phyloP scores from a whole-genome alignment of 2,888 invertebrate species.

The Parnassius smintheus region DNA sequence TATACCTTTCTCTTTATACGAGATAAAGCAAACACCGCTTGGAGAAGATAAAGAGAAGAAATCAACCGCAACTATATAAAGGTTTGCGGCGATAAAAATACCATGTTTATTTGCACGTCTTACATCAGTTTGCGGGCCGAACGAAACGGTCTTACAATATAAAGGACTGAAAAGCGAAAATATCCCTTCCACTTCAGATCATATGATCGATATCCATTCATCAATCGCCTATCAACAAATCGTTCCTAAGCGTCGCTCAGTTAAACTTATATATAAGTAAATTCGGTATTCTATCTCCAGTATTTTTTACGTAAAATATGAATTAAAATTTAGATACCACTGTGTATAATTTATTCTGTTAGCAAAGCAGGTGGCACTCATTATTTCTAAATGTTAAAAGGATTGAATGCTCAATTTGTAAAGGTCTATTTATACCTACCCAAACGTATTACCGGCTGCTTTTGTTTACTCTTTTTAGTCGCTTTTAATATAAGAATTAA shows the following conservation, averaged over 20 bases:
- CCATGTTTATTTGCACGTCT: slow-evolving; percentile 81
- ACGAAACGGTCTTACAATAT: slow-evolving; percentile 55
- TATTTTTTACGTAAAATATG: slow-evolving; percentile 62
- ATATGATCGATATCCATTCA: slow-evolving; percentile 54
- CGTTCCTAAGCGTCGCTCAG: slow-evolving; percentile 44
- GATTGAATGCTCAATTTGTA: slow-evolving; percentile 48
- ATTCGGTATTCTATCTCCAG: slow-evolving; percentile 70
- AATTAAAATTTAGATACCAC: slow-evolving; percentile 48
- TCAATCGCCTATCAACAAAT: slow-evolving; percentile 35
- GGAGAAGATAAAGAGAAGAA: slow-evolving; percentile 76
- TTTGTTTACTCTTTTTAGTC: slow-evolving; percentile 38
- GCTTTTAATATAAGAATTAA: slow-evolving; percentile 23
- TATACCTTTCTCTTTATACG: slow-evolving; percentile 70
- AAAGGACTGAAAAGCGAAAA: slow-evolving; percentile 46
- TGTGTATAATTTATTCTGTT: slow-evolving; percentile 9
- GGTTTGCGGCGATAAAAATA: slow-evolving; percentile 80
- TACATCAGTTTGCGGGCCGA: slow-evolving; percentile 64
- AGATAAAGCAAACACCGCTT: slow-evolving; percentile 78
- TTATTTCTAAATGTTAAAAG: slow-evolving; percentile 48
- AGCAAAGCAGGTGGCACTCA: slow-evolving; percentile 48
- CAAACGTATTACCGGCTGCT: slow-evolving; percentile 30
- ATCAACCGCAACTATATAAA: slow-evolving; percentile 81
- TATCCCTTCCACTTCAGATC: slow-evolving; percentile 42
- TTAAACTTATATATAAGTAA: slow-evolving; percentile 75
- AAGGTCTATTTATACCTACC: slow-evolving; percentile 42